phyloP scores from a whole-genome alignment of 1,140 invertebrate species.

The Zaprionus capensis region DNA sequence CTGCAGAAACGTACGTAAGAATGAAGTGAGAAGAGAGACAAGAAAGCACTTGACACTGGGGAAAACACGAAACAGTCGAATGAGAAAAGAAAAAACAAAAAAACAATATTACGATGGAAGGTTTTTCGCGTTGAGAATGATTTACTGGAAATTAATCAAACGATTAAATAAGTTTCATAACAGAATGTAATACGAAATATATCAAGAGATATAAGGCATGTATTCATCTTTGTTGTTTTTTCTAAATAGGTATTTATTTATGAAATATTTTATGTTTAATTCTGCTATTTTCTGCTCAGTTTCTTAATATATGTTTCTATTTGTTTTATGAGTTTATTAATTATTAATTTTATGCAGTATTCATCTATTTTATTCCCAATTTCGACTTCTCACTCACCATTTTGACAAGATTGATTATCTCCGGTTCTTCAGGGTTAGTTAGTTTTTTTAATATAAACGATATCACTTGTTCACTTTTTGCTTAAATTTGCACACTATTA shows the following conservation, averaged over 20 bases:
- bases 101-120: conserved; percentile 4
- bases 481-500: conserved; percentile 29
- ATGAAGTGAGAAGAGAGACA: conserved; percentile 19
- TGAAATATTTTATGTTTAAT: too few relatives aligned
- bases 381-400: conserved; percentile 57
- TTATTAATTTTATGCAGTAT: background rate
- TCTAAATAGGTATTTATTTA: background rate
- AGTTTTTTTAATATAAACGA: background rate
- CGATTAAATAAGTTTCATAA: conserved; percentile 22
- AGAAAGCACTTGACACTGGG: conserved; percentile 29
- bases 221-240: background rate
- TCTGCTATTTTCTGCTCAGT: too few relatives aligned
- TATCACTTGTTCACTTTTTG: conserved; percentile 50
- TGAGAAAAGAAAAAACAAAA: background rate
- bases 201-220: background rate
- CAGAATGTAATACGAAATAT: background rate
- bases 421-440: conserved; percentile 14
- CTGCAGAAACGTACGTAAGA: conserved; percentile 44
- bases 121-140: conserved; percentile 17
- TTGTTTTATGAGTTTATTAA: background rate
- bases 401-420: conserved; percentile 26
- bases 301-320: background rate
- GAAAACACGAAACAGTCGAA: conserved; percentile 14
- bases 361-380: background rate
- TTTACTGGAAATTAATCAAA: conserved; percentile 5